A percentile compares a stretch with the other conserved stretches of the same genome.
Conservation (phyloP, 2,797 vertebrate genomes). For the Podargus strigoides region DNA sequence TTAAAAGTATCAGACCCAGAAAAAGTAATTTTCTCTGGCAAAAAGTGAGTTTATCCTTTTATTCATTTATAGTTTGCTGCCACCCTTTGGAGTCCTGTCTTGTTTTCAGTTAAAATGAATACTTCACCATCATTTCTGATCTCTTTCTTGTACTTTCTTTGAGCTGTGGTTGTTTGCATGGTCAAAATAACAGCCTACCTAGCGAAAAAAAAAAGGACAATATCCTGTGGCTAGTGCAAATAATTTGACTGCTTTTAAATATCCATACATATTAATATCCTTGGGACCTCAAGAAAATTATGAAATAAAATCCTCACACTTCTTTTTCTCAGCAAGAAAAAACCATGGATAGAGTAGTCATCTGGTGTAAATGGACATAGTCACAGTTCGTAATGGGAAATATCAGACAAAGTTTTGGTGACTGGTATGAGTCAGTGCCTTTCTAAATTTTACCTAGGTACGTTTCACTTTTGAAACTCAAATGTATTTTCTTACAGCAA, state of each 20-base stretch:
- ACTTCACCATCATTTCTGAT: neutral
- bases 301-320: neutral
- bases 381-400: neutral
- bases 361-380: neutral
- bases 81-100: neutral
- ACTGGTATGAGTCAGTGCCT: neutral
- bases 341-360: neutral
- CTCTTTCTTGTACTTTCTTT: neutral
- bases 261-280: neutral
- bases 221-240: neutral
- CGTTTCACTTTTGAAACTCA: neutral
- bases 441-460: neutral
- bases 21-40: neutral
- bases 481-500: neutral
- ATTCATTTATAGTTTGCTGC: neutral
- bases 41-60: neutral
- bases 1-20: neutral
- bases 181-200: neutral
- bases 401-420: neutral
- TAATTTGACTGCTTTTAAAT: neutral
- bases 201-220: neutral
- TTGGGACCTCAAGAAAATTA: neutral
- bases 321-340: neutral
- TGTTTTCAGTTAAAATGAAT: neutral
- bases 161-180: neutral